Evolutionary conservation across 2,797 vertebrate genomes (phyloP).

Genomic region (Cercopithecus petaurista): DNA sequence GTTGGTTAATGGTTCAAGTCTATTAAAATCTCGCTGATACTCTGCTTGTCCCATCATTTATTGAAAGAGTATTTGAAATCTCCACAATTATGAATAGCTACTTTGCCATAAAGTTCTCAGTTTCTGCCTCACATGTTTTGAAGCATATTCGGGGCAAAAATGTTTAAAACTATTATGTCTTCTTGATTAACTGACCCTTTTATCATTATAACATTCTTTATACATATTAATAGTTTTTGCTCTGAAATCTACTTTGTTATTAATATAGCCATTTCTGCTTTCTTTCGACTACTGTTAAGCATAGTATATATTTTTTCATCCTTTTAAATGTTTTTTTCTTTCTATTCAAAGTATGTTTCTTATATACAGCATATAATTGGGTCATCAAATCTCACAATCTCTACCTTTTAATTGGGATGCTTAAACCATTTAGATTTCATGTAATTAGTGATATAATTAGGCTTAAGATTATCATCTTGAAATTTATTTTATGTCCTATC

Average conservation of each 20-base stretch:
- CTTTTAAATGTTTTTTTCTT: not conserved
- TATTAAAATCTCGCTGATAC: not conserved
- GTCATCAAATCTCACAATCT: not conserved
- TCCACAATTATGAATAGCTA: not conserved
- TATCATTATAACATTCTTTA: not conserved
- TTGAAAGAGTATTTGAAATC: not conserved
- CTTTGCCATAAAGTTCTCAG: not conserved
- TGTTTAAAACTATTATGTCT: not conserved
- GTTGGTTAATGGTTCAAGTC: not conserved
- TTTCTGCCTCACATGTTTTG: not conserved
- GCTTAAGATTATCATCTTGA: not conserved
- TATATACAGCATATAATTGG: not conserved
- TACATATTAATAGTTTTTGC: not conserved
- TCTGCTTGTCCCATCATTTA: not conserved
- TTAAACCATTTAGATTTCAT: not conserved
- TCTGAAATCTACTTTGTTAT: not conserved
- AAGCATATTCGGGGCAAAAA: not conserved
- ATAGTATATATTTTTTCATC: not conserved
- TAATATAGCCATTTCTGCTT: not conserved
- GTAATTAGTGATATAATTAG: not conserved
- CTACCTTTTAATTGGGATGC: not conserved
- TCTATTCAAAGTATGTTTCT: not conserved
- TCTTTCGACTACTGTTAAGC: not conserved
- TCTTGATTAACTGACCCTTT: not conserved
- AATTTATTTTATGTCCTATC: not conserved